A percentile compares a stretch with the other conserved stretches of the same genome.
These are phyloP conservation scores for Harpalus rufipes DNA, from an alignment of 2,888 invertebrate genomes.

Conservation along the genomic window DNA sequence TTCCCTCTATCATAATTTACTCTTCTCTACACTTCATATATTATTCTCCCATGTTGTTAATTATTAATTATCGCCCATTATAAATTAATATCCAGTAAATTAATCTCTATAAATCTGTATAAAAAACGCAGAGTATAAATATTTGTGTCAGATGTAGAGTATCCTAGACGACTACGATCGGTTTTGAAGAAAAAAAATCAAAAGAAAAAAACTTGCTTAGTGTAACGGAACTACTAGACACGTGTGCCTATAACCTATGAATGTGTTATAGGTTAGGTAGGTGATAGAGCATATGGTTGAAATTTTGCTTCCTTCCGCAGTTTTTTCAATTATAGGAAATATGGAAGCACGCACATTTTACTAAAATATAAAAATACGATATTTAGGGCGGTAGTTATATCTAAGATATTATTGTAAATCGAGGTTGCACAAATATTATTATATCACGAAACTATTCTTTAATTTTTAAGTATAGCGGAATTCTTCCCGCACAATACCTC, in stretches of 20 bases:
- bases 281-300: constrained; percentile 2
- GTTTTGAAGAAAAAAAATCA: constrained; percentile 45
- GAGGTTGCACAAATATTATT: too few relatives aligned
- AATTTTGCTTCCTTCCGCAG: background rate
- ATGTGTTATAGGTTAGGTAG: constrained; percentile 17
- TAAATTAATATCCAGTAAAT: constrained; percentile 30
- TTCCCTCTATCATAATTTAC: constrained; percentile 4
- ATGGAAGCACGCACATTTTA: too few relatives aligned
- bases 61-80: constrained; percentile 35
- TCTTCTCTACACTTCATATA: background rate
- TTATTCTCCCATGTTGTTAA: constrained; percentile 33
- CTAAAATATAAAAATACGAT: too few relatives aligned
- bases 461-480: too few relatives aligned
- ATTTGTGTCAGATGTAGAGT: constrained; percentile 47
- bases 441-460: too few relatives aligned
- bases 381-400: too few relatives aligned
- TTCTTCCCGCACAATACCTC: too few relatives aligned
- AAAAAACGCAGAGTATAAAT: constrained; percentile 39
- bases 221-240: constrained; percentile 45
- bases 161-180: constrained; percentile 34
- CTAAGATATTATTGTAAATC: too few relatives aligned
- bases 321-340: too few relatives aligned
- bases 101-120: constrained; percentile 13
- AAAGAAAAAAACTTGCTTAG: constrained; percentile 49
- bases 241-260: constrained; percentile 48